These are phyloP conservation scores for Macroramphosus scolopax DNA, from an alignment of 2,797 vertebrate genomes.

Conservation along the genomic window DNA sequence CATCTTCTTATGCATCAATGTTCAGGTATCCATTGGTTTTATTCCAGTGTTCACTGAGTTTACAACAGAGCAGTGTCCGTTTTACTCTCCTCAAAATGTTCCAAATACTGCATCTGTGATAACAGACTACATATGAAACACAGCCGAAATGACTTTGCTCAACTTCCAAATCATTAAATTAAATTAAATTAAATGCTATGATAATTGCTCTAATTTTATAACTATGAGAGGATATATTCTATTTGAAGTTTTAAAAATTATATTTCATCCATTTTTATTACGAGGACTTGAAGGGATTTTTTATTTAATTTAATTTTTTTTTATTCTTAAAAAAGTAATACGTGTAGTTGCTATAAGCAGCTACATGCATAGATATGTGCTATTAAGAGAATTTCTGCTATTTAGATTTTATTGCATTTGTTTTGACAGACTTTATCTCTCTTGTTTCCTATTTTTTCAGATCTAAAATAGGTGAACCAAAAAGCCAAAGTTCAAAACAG, in stretches of 20 bases:
- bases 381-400: no score
- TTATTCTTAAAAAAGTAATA: background rate
- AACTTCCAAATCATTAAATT: no score
- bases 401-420: no score
- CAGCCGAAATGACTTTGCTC: no score
- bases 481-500: constrained; percentile 58
- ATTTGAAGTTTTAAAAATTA: constrained; percentile 6
- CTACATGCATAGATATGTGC: background rate
- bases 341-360: constrained; percentile 1
- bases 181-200: no score
- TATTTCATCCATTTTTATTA: constrained; percentile 22
- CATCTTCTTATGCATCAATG: constrained; percentile 54
- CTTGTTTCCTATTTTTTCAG: constrained; percentile 24
- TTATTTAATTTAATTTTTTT: constrained; percentile 21
- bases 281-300: constrained; percentile 33
- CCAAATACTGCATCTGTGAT: constrained; percentile 16
- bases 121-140: constrained; percentile 30
- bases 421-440: constrained; percentile 8
- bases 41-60: constrained; percentile 65
- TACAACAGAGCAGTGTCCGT: constrained; percentile 53
- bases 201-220: constrained; percentile 10
- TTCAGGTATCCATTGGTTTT: constrained; percentile 56
- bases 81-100: constrained; percentile 43
- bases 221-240: constrained; percentile 2
- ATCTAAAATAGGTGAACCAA: constrained; percentile 37